Evolutionary conservation across 2,888 invertebrate genomes (phyloP), one percentile per base, ranked within the genome.

Genomic region (Acronicta aceris): DNA sequence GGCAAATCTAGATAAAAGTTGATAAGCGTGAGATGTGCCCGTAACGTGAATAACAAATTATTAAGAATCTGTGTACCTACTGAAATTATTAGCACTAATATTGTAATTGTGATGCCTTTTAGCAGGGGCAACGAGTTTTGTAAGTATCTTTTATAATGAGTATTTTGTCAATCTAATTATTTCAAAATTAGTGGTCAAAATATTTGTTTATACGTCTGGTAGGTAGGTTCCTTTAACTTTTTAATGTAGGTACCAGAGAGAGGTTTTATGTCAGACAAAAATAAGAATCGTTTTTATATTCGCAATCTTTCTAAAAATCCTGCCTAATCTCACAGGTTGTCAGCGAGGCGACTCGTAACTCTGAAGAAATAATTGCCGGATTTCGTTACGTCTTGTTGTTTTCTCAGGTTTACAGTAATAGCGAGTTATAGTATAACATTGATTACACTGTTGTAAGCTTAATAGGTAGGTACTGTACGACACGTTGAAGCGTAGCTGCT

Each of bases 111-210:
- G 41, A 59, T 86, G 87, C 65, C 83, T 56, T 67, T 55, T 46
- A 73, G 74, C 67, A 93, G 89, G 77, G 83, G 87, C 74, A 93
- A 94, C 77, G 86, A 92, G 56, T 94, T 94, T 72, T 94, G 94
- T 94, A 79, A 94, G 94, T 93, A 79, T n/a, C 12, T 25, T 16
- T n/a, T 38, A 38, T 38, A 38, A 16, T 46, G 9, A 21, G 10
- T 21, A 33, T 30, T 42, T 17, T 30, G 4, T 33, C 13, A n/a
- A 21, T 40, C 6, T 10, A 40, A 25, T n/a, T 21, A 41, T 61
- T 38, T 25, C 48, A 7, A 25, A 45, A 45, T 46, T 15, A 12
- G 15, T 27, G 38, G 25, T 46, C 12, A 38, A 48, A 36, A 41
- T 48, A 48, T 59, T 52, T 56, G 16, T 48, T 12, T 43, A 54